Percentiles rank a stretch among this genome's conserved stretches.
These are phyloP conservation scores for Serranus cabrilla DNA, from an alignment of 2,797 vertebrate genomes.

Conservation along the genomic window DNA sequence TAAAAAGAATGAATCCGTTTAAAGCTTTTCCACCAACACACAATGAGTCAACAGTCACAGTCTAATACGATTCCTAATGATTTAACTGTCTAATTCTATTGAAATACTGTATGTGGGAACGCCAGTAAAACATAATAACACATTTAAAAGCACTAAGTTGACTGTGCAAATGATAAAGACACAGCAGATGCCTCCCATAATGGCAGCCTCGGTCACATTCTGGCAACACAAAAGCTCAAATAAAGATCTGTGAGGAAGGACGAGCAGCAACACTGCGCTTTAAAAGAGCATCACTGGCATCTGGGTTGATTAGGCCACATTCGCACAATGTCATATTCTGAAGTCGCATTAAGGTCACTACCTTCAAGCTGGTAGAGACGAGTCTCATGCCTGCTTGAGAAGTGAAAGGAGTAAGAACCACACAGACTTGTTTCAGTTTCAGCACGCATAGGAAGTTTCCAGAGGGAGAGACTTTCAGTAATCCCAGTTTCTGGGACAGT, in stretches of 20 bases:
- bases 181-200: not conserved
- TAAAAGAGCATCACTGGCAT: not conserved
- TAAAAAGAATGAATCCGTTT: not conserved
- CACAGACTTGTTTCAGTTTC: constrained; percentile 20
- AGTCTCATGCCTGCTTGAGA: not conserved
- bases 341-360: not conserved
- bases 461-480: constrained; percentile 28
- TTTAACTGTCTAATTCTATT: not conserved
- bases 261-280: not conserved
- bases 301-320: not conserved
- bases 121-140: not conserved
- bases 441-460: constrained; percentile 6
- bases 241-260: not conserved
- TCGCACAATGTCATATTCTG: not conserved
- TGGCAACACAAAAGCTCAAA: not conserved
- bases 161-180: not conserved
- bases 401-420: constrained; percentile 2
- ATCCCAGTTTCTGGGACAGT: constrained; percentile 39
- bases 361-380: not conserved
- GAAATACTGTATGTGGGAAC: too few species aligned
- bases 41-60: not conserved
- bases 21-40: not conserved
- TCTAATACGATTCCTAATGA: not conserved
- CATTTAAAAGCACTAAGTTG: not conserved
- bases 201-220: not conserved